These are phyloP conservation scores for Leptinotarsa texana DNA, from an alignment of 1,140 invertebrate genomes.

Conservation along the genomic window DNA sequence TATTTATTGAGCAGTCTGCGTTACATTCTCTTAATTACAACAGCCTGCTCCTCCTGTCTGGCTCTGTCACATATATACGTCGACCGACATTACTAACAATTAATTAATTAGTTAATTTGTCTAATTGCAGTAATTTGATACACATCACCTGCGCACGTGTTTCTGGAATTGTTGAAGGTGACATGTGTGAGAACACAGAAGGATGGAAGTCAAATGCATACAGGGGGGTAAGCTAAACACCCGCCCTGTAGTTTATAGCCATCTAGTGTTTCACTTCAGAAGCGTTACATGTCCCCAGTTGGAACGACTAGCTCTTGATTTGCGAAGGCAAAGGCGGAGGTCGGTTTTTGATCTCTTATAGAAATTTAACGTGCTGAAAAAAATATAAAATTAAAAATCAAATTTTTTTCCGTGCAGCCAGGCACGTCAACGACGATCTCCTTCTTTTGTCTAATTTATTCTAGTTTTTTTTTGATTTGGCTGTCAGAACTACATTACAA, in stretches of 20 bases:
- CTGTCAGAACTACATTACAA: no score
- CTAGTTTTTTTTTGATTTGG: no score
- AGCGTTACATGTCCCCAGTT: no score
- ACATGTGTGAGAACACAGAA: not conserved
- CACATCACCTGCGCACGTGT: constrained; percentile 5
- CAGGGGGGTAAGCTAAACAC: not conserved
- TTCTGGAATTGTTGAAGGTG: not conserved
- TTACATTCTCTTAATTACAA: constrained; percentile 27
- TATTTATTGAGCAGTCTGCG: constrained; percentile 23
- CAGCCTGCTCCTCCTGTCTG: constrained; percentile 12
- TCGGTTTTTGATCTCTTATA: no score
- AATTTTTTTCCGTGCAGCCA: no score
- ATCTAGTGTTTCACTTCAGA: no score
- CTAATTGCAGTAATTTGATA: constrained; percentile 22
- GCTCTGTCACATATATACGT: constrained; percentile 14
- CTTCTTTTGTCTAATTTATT: no score
- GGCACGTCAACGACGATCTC: no score
- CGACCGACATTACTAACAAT: constrained; percentile 16
- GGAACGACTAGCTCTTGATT: no score
- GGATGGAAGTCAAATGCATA: not conserved
- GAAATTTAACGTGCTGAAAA: no score
- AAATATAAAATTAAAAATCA: no score
- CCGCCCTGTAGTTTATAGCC: not conserved
- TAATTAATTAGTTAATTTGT: constrained; percentile 30
- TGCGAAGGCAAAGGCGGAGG: no score